A percentile compares a stretch with the other conserved stretches of the same genome.
Evolutionary conservation across 37 sponge, comb jelly and placozoan species (phyloP).

Genomic region (Crambe crambe): DNA sequence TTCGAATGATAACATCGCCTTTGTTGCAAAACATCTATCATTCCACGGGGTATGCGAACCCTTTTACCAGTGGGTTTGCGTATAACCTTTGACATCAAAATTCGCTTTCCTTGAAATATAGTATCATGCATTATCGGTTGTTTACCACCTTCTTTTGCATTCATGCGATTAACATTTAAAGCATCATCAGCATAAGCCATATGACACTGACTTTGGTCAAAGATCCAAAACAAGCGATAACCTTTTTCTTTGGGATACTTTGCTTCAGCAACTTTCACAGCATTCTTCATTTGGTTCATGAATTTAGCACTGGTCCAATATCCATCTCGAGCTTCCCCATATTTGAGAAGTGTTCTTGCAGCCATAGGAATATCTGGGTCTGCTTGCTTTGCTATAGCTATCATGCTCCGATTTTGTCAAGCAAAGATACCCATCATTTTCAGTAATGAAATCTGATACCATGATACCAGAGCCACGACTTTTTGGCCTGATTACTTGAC

Average conservation of each 20-base stretch:
- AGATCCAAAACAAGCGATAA: not conserved
- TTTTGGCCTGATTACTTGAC: too few species aligned
- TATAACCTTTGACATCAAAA: not conserved
- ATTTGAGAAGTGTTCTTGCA: not conserved
- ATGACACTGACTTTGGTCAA: conserved; percentile 10
- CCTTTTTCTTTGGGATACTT: too few species aligned
- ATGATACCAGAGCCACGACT: too few species aligned
- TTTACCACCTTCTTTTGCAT: too few species aligned
- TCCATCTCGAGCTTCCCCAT: conserved; percentile 5
- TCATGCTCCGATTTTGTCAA: not conserved
- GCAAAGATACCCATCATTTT: too few species aligned
- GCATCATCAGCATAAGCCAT: conserved; percentile 44
- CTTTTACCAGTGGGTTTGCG: not conserved
- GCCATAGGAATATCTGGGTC: conserved; percentile 3
- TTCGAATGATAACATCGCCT: conserved; percentile 12
- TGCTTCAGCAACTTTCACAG: too few species aligned
- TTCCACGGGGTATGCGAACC: not conserved
- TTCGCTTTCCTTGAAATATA: not conserved
- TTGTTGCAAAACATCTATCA: not conserved
- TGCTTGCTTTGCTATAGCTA: too few species aligned
- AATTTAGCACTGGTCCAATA: too few species aligned
- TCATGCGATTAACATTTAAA: conserved; percentile 3
- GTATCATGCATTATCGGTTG: conserved; percentile 36
- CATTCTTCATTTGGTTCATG: too few species aligned
- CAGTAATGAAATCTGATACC: too few species aligned